A percentile compares a stretch with the other conserved stretches of the same genome.
Conservation (phyloP, 2,797 vertebrate genomes). For the Caiman crocodilus region DNA sequence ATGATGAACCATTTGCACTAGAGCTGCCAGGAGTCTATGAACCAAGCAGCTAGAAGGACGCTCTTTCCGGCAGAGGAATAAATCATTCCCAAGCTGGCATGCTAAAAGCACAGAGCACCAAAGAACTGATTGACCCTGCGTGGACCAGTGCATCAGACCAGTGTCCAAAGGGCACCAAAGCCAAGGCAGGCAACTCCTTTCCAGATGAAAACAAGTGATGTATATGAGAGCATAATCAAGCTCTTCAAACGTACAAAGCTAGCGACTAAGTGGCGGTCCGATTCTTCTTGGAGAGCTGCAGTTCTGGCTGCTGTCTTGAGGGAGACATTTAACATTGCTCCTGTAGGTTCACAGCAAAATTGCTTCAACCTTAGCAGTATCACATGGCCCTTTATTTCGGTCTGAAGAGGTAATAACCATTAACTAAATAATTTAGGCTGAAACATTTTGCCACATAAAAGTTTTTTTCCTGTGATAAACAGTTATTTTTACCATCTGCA, state of each 20-base stretch:
- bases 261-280: neutral
- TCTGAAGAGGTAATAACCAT: slow-evolving; percentile 60
- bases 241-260: neutral
- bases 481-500: slow-evolving; percentile 49
- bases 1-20: slow-evolving; percentile 15
- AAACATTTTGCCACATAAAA: slow-evolving; percentile 30
- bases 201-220: neutral
- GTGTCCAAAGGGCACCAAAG: slow-evolving; percentile 2
- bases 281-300: slow-evolving; percentile 1
- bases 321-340: slow-evolving; percentile 43
- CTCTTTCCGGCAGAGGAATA: slow-evolving; percentile 48
- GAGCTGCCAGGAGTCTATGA: slow-evolving; percentile 57
- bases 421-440: slow-evolving; percentile 62
- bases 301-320: slow-evolving; percentile 34
- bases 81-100: slow-evolving; percentile 25
- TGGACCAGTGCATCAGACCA: slow-evolving; percentile 10
- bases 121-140: neutral
- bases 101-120: neutral
- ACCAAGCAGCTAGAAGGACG: slow-evolving; percentile 21
- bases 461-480: slow-evolving; percentile 41
- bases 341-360: slow-evolving; percentile 16
- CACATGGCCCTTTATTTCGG: neutral
- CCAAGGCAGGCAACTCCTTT: neutral
- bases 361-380: slow-evolving; percentile 19
- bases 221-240: neutral